A percentile compares a stretch with the other conserved stretches of the same genome.
phyloP scores from a whole-genome alignment of 2,888 invertebrate genomes.

The Limenitis camilla region DNA sequence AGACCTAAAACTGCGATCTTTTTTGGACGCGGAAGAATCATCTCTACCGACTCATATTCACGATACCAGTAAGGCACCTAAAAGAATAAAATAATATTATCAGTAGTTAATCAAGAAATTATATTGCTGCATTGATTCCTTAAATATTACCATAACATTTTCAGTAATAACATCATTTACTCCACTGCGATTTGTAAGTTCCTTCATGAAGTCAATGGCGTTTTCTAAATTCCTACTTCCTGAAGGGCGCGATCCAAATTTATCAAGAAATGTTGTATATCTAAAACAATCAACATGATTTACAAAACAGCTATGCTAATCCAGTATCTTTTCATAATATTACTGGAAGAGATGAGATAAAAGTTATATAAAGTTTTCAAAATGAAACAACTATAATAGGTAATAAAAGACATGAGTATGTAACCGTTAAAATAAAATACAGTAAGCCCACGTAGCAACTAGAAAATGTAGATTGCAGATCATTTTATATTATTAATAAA shows the following conservation, averaged over 20 bases:
- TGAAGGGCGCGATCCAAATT: slow-evolving; percentile 77
- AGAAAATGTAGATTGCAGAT: no score
- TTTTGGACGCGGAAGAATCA: slow-evolving; percentile 78
- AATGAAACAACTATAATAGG: no score
- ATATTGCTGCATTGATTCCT: no score
- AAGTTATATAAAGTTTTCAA: no score
- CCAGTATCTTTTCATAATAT: neutral
- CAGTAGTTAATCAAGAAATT: no score
- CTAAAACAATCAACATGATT: slow-evolving; percentile 34
- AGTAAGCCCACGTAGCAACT: no score
- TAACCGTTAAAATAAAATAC: no score
- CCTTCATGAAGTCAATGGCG: slow-evolving; percentile 79
- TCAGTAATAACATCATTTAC: slow-evolving; percentile 82
- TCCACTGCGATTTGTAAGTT: slow-evolving; percentile 47
- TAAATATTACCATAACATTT: slow-evolving; percentile 70
- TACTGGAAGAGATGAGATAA: neutral
- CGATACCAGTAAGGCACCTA: slow-evolving; percentile 71
- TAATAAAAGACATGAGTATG: no score
- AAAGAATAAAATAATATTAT: no score
- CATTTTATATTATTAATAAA: no score
- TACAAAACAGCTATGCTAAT: neutral
- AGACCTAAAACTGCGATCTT: slow-evolving; percentile 80
- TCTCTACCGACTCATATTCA: slow-evolving; percentile 78
- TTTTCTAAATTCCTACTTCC: slow-evolving; percentile 78
- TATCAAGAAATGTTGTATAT: slow-evolving; percentile 60